phyloP scores from a whole-genome alignment of 2,113 vertebrate genomes.

The Onychorhynchus coronatus region DNA sequence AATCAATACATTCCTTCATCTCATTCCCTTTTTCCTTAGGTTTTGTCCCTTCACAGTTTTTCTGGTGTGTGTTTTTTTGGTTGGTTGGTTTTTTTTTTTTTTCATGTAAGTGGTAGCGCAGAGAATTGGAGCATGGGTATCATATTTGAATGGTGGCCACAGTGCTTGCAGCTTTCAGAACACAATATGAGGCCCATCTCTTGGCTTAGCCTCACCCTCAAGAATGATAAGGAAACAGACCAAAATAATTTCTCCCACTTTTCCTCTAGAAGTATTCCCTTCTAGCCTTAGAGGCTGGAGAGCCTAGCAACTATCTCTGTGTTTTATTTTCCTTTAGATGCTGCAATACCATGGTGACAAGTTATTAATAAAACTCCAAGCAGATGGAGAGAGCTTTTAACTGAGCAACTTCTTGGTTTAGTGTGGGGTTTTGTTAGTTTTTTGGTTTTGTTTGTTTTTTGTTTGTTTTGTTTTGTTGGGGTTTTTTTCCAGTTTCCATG shows the following conservation, averaged over 20 bases:
- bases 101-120: neutral
- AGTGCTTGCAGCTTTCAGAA: neutral
- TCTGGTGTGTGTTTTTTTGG: neutral
- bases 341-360: slow-evolving; percentile 58
- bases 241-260: neutral
- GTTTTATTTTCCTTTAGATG: slow-evolving; percentile 61
- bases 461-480: neutral
- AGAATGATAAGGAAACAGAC: neutral
- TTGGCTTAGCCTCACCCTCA: neutral
- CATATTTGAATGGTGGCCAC: neutral
- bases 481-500: neutral
- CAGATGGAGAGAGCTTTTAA: slow-evolving; percentile 40
- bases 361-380: slow-evolving; percentile 60
- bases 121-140: neutral
- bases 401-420: neutral
- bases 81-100: too few relatives aligned
- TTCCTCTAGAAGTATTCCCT: neutral
- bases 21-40: neutral
- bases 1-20: neutral
- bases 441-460: neutral
- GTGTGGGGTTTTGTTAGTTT: neutral
- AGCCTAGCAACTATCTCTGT: slow-evolving; percentile 58
- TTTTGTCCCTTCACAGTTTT: neutral
- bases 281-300: neutral
- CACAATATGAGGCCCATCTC: neutral